Percentiles rank a stretch among this genome's conserved stretches.
Conservation (phyloP, 30 jellyfish, hydroid and myxozoan species). For the Aurelia coerulea region DNA sequence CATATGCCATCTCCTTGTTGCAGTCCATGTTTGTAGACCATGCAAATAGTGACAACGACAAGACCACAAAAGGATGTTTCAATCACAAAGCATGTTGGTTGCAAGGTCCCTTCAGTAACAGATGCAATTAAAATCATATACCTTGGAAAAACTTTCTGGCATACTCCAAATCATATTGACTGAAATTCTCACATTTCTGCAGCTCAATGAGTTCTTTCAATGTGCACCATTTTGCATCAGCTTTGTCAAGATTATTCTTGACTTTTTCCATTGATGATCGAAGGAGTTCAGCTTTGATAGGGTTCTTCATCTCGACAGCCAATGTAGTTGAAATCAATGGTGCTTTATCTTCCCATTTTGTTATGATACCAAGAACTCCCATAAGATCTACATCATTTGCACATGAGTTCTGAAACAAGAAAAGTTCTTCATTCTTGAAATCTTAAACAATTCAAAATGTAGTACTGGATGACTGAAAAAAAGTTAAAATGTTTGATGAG, state of each 20-base stretch:
- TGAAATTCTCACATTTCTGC: conserved; percentile 5
- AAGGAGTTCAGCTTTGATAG: conserved; percentile 11
- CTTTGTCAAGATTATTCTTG: not conserved
- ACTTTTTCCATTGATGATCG: conserved; percentile 17
- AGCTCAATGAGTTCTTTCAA: conserved; percentile 29
- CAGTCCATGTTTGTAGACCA: no score
- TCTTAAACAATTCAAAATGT: no score
- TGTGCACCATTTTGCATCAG: conserved; percentile 51
- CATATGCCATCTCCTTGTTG: no score
- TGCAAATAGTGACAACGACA: no score
- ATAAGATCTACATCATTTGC: conserved; percentile 4
- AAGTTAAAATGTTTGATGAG: no score
- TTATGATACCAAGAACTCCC: conserved; percentile 45
- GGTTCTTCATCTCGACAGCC: conserved; percentile 24
- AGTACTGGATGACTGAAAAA: no score
- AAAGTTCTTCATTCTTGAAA: not conserved
- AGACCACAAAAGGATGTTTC: no score
- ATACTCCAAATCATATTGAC: conserved; percentile 11
- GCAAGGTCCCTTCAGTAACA: no score
- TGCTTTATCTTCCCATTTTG: conserved; percentile 41
- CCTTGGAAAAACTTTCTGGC: conserved; percentile 54
- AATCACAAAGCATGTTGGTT: no score
- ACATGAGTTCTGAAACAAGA: conserved; percentile 30
- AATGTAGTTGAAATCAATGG: not conserved
- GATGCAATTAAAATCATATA: not conserved